Evolutionary conservation across 2,113 vertebrate genomes (phyloP).

Genomic region (Tretioscincus oriximinensis): DNA sequence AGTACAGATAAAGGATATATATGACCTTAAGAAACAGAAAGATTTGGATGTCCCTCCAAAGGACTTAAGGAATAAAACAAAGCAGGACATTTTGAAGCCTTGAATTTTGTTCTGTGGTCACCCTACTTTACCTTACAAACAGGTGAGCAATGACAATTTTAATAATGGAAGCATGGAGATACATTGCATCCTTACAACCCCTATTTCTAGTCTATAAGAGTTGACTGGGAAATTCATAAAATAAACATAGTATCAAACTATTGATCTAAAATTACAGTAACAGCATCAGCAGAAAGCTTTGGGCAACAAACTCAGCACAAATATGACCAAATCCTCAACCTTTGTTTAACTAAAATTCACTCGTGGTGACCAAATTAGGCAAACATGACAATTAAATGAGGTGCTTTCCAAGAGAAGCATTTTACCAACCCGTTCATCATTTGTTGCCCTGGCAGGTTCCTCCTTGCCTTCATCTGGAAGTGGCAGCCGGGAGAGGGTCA

Average conservation of each 20-base stretch:
- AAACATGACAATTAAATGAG: slow-evolving; percentile 9
- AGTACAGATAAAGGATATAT: too few species aligned
- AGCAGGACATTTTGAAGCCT: background rate
- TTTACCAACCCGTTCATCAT: slow-evolving; percentile 88
- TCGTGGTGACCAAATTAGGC: slow-evolving; percentile 1
- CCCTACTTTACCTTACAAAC: background rate
- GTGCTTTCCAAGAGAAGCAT: slow-evolving; percentile 3
- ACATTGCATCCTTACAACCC: background rate
- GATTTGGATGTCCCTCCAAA: background rate
- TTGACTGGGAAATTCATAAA: background rate
- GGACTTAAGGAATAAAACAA: background rate
- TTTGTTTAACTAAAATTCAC: background rate
- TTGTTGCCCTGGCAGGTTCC: slow-evolving; percentile 82
- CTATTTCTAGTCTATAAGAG: background rate
- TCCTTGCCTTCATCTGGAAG: slow-evolving; percentile 83
- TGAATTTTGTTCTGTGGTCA: background rate
- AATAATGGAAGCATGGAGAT: background rate
- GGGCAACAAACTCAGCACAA: background rate
- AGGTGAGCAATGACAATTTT: background rate
- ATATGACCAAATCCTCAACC: background rate
- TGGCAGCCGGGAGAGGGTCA: slow-evolving; percentile 83
- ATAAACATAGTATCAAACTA: background rate
- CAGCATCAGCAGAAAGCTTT: background rate
- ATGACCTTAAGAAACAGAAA: background rate
- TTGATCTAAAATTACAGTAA: background rate